These are phyloP conservation scores for Xerus rutilus DNA, from an alignment of 2,797 vertebrate species.

Conservation along the genomic window DNA sequence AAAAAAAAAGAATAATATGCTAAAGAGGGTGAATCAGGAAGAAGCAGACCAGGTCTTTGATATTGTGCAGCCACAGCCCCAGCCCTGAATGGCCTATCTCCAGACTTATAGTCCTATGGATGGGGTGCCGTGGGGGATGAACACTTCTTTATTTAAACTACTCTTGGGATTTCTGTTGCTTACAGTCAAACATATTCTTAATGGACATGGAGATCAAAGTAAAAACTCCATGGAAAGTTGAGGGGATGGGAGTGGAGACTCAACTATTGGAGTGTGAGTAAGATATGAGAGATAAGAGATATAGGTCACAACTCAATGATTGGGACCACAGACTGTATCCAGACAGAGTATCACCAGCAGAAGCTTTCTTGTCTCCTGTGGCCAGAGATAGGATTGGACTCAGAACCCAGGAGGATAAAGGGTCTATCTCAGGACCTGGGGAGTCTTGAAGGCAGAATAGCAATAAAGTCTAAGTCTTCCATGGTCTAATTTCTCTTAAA, in stretches of 20 bases:
- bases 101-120: constrained; percentile 32
- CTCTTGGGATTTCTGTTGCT: constrained; percentile 34
- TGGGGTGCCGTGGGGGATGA: no score
- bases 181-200: not conserved
- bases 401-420: not conserved
- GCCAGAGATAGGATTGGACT: not conserved
- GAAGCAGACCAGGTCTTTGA: not conserved
- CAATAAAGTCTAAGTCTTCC: not conserved
- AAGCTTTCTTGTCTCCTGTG: not conserved
- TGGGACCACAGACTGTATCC: not conserved
- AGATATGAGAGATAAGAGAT: not conserved
- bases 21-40: not conserved
- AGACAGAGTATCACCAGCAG: not conserved
- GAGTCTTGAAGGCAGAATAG: not conserved
- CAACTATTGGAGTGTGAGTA: not conserved
- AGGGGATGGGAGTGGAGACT: not conserved
- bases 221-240: constrained; percentile 49
- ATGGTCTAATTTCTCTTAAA: constrained; percentile 39
- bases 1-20: not conserved
- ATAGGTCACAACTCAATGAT: not conserved
- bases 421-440: not conserved
- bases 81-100: not conserved
- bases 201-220: not conserved
- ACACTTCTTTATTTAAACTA: not conserved
- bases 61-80: not conserved